A percentile compares a stretch with the other conserved stretches of the same genome.
These are phyloP conservation scores for Luehdorfia chinensis DNA, from an alignment of 1,140 invertebrate species.

Conservation along the genomic window DNA sequence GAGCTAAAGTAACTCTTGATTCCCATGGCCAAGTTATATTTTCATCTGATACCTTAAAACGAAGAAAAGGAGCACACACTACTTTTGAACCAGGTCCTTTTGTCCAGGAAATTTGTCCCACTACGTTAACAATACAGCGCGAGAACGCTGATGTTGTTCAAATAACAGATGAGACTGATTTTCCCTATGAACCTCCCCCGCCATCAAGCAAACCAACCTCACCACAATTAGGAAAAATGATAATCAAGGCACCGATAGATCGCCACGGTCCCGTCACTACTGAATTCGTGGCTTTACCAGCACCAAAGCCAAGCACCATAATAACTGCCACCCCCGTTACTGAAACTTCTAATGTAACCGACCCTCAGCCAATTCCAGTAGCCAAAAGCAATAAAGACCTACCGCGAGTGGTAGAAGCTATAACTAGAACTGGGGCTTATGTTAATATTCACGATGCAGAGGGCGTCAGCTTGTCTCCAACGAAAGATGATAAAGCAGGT, in stretches of 20 bases:
- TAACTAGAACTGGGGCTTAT: conserved; percentile 80
- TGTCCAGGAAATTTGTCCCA: conserved; percentile 80
- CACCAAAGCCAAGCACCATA: conserved; percentile 78
- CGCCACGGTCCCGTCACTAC: conserved; percentile 77
- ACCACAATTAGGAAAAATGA: conserved; percentile 80
- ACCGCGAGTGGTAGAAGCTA: conserved; percentile 62
- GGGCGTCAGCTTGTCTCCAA: conserved; percentile 79
- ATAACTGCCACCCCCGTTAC: conserved; percentile 75
- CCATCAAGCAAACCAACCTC: conserved; percentile 64
- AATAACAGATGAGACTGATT: conserved; percentile 66
- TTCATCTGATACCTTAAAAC: conserved; percentile 90
- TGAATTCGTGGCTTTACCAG: conserved; percentile 80
- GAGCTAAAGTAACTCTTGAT: conserved; percentile 90
- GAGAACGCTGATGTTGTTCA: conserved; percentile 66
- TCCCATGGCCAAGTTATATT: conserved; percentile 94
- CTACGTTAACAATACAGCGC: conserved; percentile 59
- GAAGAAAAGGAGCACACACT: conserved; percentile 88
- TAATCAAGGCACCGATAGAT: conserved; percentile 79
- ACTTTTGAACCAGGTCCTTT: conserved; percentile 90
- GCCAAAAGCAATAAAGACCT: conserved; percentile 45
- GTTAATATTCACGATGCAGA: conserved; percentile 83
- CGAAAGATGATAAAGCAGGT: conserved; percentile 79
- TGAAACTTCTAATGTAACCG: conserved; percentile 40
- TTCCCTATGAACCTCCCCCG: conserved; percentile 52
- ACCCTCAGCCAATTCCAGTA: conserved; percentile 22